A percentile compares a stretch with the other conserved stretches of the same genome.
Conservation (phyloP, 2,797 vertebrate genomes). For the Martes flavigula region DNA sequence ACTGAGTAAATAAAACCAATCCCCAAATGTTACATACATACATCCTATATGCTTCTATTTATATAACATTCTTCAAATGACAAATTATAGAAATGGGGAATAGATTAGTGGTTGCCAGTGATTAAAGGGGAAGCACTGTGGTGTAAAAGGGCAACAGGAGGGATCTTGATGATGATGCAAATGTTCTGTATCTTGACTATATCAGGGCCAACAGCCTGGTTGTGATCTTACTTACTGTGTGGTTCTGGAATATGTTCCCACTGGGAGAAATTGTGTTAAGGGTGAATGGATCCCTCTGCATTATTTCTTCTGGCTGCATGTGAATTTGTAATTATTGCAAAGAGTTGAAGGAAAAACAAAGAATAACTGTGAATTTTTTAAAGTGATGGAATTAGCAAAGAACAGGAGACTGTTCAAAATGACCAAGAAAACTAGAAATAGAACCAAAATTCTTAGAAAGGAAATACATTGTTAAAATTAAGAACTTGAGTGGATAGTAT, state of each 20-base stretch:
- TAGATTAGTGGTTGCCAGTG: background rate
- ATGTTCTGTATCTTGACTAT: background rate
- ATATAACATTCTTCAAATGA: constrained; percentile 10
- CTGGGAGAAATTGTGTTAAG: background rate
- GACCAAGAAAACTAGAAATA: background rate
- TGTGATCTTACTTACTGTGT: background rate
- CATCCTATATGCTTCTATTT: background rate
- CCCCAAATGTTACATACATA: background rate
- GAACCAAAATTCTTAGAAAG: background rate
- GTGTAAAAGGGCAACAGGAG: background rate
- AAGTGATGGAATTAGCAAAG: background rate
- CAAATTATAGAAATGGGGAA: background rate
- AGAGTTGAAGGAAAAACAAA: background rate
- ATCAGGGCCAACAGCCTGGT: background rate
- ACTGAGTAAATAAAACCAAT: background rate
- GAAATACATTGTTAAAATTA: background rate
- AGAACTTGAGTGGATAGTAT: background rate
- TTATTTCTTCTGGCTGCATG: background rate
- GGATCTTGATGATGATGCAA: background rate
- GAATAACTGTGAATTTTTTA: background rate
- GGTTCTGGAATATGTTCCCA: background rate
- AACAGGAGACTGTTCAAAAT: background rate
- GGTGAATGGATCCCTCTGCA: background rate
- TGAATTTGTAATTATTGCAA: background rate
- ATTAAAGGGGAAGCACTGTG: background rate